A percentile compares a stretch with the other conserved stretches of the same genome.
These are phyloP conservation scores for Eciton burchellii DNA, from an alignment of 1,140 invertebrate species.

Conservation along the genomic window DNA sequence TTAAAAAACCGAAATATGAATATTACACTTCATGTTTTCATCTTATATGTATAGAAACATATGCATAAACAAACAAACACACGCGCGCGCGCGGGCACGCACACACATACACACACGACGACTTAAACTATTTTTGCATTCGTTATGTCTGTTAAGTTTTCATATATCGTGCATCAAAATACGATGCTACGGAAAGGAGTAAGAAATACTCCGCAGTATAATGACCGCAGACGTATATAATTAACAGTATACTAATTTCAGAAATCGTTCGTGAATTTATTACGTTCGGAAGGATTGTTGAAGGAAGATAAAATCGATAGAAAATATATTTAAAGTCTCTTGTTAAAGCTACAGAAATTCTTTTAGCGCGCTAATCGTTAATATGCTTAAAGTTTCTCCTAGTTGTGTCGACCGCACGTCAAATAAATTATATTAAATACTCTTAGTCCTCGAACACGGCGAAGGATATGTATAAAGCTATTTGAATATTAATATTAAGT, in stretches of 20 bases:
- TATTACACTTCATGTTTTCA: slow-evolving; percentile 34
- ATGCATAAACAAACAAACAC: slow-evolving; percentile 1
- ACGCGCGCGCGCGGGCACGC: background rate
- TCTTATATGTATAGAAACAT: slow-evolving; percentile 23
- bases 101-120: background rate
- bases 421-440: slow-evolving; percentile 69
- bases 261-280: slow-evolving; percentile 32
- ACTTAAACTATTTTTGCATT: slow-evolving; percentile 52
- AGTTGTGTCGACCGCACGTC: slow-evolving; percentile 55
- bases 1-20: slow-evolving; percentile 9
- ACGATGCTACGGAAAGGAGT: background rate
- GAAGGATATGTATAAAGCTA: slow-evolving; percentile 44
- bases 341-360: slow-evolving; percentile 28
- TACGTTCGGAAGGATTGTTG: slow-evolving; percentile 44
- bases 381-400: slow-evolving; percentile 43
- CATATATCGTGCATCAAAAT: slow-evolving; percentile 32
- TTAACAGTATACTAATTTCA: slow-evolving; percentile 69
- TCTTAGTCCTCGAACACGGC: slow-evolving; percentile 50
- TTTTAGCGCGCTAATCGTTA: slow-evolving; percentile 48
- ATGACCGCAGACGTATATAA: background rate
- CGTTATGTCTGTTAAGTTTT: slow-evolving; percentile 69
- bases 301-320: slow-evolving; percentile 24
- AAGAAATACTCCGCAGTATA: slow-evolving; percentile 9
- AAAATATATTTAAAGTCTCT: slow-evolving; percentile 27
- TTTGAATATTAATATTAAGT: slow-evolving; percentile 63